phyloP scores from a whole-genome alignment of 2,113 vertebrate species.

The Ictalurus punctatus region DNA sequence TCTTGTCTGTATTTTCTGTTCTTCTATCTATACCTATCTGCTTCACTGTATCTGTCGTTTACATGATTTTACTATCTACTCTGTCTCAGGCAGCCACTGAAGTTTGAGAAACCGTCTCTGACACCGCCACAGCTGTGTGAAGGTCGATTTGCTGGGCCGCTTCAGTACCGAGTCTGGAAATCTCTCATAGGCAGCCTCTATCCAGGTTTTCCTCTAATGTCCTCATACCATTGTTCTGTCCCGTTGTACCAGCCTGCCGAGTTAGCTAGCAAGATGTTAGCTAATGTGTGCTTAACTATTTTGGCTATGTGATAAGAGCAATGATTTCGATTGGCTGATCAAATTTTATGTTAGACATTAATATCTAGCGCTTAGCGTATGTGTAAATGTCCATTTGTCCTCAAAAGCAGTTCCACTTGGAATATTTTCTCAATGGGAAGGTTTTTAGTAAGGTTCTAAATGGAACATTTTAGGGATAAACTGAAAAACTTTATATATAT shows the following conservation, averaged over 20 bases:
- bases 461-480: neutral
- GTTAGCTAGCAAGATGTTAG: neutral
- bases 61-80: constrained; percentile 34
- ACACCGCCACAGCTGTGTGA: constrained; percentile 73
- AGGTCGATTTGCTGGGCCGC: constrained; percentile 76
- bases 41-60: neutral
- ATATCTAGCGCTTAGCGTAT: neutral
- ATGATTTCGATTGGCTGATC: neutral
- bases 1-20: neutral
- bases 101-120: constrained; percentile 74
- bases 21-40: neutral
- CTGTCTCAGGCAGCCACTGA: constrained; percentile 70
- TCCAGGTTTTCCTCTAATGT: constrained; percentile 67
- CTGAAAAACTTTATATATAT: neutral
- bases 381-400: neutral
- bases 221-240: neutral
- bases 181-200: constrained; percentile 77
- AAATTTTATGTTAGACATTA: neutral
- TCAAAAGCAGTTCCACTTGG: neutral
- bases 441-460: neutral
- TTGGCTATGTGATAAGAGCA: neutral
- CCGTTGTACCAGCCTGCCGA: neutral
- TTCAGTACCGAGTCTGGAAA: constrained; percentile 80
- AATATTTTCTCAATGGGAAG: neutral
- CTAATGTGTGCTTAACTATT: neutral